These are phyloP conservation scores for Clarias magur DNA, from an alignment of 2,113 vertebrate genomes.

Conservation along the genomic window DNA sequence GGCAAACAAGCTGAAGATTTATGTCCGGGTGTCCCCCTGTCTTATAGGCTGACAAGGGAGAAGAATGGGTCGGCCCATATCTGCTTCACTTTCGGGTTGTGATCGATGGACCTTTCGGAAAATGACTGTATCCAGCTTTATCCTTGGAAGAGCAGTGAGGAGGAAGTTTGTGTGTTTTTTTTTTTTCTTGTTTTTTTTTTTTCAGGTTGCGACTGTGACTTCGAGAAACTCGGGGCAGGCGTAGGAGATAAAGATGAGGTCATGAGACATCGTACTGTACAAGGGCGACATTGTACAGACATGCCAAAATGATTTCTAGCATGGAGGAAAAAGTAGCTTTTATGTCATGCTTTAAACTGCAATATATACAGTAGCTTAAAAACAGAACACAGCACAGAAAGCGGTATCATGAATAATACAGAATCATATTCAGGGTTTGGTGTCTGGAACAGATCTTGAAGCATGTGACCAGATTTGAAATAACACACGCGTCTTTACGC, in stretches of 20 bases:
- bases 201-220: slow-evolving; percentile 62
- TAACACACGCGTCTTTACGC: neutral
- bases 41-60: slow-evolving; percentile 66
- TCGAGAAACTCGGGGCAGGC: slow-evolving; percentile 35
- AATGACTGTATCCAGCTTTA: slow-evolving; percentile 66
- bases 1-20: slow-evolving; percentile 67
- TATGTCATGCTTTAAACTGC: neutral
- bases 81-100: slow-evolving; percentile 68
- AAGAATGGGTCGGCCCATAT: slow-evolving; percentile 68
- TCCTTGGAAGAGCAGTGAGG: slow-evolving; percentile 59
- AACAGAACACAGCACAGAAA: neutral
- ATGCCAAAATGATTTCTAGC: neutral
- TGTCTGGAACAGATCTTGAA: neutral
- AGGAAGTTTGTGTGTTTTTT: slow-evolving; percentile 63
- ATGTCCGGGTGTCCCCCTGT: slow-evolving; percentile 55
- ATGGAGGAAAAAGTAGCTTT: neutral
- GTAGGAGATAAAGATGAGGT: neutral
- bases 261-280: neutral
- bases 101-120: slow-evolving; percentile 68
- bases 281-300: neutral
- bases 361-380: neutral
- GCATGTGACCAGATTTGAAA: neutral
- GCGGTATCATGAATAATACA: neutral
- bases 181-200: slow-evolving; percentile 59
- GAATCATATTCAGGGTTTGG: neutral